Conservation (phyloP, 2,113 vertebrate genomes). For the Paralichthys olivaceus region DNA sequence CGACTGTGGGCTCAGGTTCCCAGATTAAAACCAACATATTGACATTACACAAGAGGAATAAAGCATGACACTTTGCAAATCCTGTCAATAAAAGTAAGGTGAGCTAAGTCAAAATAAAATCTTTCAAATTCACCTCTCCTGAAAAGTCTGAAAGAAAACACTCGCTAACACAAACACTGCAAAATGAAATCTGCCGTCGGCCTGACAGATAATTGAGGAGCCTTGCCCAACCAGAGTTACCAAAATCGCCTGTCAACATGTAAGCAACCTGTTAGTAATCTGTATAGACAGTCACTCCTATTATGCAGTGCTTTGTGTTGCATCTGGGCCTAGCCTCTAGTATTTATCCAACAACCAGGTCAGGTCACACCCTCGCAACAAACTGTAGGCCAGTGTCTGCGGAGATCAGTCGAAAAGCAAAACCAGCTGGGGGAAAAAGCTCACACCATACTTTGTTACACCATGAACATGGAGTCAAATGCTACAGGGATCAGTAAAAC, state of each 20-base stretch:
- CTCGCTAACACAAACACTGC: not conserved
- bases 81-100: not conserved
- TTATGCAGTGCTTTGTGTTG: conserved; percentile 14
- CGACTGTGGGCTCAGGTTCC: not conserved
- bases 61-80: not conserved
- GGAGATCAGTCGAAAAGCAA: conserved; percentile 9
- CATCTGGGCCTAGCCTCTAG: conserved; percentile 10
- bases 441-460: conserved; percentile 8
- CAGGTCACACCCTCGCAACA: conserved; percentile 16
- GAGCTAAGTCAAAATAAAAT: not conserved
- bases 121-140: not conserved
- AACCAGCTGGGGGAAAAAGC: conserved; percentile 24
- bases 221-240: conserved; percentile 38
- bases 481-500: conserved; percentile 55
- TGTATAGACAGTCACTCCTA: conserved; percentile 9
- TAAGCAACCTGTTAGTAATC: conserved; percentile 11
- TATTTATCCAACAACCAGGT: conserved; percentile 23
- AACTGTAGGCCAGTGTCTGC: conserved; percentile 19
- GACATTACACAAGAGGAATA: not conserved
- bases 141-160: conserved; percentile 3
- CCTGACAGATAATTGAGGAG: conserved; percentile 32
- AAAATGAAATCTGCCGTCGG: conserved; percentile 7
- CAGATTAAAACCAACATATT: not conserved
- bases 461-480: conserved; percentile 38
- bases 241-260: conserved; percentile 39